Percentiles rank a stretch among this genome's conserved stretches.
phyloP scores from a whole-genome alignment of 2,113 vertebrate species.

The Hippocampus abdominalis region DNA sequence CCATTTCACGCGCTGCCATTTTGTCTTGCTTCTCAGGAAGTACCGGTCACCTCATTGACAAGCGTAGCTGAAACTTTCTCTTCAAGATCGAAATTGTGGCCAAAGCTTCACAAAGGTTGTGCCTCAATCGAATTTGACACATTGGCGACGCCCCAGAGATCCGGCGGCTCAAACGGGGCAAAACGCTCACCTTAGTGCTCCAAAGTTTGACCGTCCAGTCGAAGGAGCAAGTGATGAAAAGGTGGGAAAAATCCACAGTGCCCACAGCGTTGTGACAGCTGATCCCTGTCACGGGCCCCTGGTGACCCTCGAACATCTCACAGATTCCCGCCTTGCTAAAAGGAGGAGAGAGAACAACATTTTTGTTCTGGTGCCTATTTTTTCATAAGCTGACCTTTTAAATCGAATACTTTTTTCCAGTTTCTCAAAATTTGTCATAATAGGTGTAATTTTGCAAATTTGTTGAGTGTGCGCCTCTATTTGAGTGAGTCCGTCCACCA shows the following conservation, averaged over 20 bases:
- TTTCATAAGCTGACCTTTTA: no score
- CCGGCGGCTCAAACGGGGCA: no score
- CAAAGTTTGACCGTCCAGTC: conserved; percentile 98
- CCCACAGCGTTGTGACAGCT: conserved; percentile 94
- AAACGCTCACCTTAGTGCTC: conserved; percentile 88
- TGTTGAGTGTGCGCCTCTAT: no score
- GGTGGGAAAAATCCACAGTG: conserved; percentile 92
- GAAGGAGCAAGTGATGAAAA: conserved; percentile 95
- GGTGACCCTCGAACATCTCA: conserved; percentile 96
- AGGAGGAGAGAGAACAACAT: conserved; percentile 12
- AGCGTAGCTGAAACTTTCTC: no score
- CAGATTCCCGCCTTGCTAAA: conserved; percentile 94
- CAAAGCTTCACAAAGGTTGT: no score
- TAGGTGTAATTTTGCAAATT: no score
- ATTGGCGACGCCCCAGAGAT: no score
- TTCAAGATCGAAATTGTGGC: not conserved
- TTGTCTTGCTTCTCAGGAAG: not conserved
- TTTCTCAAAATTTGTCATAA: no score
- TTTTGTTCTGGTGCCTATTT: no score
- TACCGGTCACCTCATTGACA: no score
- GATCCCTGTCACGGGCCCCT: conserved; percentile 95
- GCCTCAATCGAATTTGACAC: no score
- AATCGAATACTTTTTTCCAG: no score
- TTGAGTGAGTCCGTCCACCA: conserved; percentile 25
- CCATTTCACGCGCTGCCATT: not conserved